These are phyloP conservation scores for Drymodes brunneopygia DNA, from an alignment of 2,113 vertebrate genomes.

Conservation along the genomic window DNA sequence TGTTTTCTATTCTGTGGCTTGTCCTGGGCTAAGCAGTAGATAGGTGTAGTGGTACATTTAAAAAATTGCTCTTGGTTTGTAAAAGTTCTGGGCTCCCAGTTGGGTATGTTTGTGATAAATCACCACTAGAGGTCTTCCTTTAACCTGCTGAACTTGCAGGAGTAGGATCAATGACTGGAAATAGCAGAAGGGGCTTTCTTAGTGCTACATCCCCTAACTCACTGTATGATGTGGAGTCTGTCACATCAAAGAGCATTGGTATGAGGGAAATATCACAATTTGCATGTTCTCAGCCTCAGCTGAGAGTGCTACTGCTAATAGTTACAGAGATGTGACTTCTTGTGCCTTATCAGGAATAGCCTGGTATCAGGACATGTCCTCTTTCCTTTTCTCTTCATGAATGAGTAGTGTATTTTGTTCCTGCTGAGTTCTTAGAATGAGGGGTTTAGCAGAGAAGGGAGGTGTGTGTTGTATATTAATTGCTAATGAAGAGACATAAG, in stretches of 20 bases:
- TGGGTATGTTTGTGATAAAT: neutral
- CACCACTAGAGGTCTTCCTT: constrained; percentile 19
- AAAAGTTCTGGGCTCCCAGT: neutral
- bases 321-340: neutral
- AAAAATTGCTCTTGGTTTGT: neutral
- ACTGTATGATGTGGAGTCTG: neutral
- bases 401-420: neutral
- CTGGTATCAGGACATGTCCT: neutral
- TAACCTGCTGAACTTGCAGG: accelerated
- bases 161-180: neutral
- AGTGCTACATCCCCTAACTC: neutral
- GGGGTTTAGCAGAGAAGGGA: neutral
- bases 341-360: neutral
- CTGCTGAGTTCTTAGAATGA: neutral
- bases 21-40: neutral
- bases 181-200: neutral
- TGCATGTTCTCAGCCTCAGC: neutral
- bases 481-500: neutral
- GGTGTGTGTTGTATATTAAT: neutral
- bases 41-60: neutral
- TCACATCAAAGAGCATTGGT: neutral
- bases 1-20: neutral
- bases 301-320: neutral
- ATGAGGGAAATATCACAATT: neutral
- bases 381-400: neutral